phyloP scores from a whole-genome alignment of 2,888 invertebrate species.

The Xiphydria camelus region DNA sequence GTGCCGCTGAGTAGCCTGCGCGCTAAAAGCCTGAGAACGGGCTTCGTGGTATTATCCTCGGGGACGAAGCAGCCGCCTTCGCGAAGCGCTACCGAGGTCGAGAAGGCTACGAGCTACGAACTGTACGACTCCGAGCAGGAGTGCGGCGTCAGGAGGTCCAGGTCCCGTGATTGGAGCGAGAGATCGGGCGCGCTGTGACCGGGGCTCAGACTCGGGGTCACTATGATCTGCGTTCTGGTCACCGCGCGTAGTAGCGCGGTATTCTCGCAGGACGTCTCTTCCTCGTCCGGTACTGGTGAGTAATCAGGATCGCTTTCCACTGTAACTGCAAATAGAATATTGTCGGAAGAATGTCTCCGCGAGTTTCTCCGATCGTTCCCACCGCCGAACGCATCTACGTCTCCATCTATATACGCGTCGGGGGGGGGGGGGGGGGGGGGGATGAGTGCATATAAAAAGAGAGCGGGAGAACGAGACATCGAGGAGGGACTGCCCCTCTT shows the following conservation, averaged over 20 bases:
- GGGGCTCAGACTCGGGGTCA: slow-evolving; percentile 37
- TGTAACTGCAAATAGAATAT: slow-evolving; percentile 26
- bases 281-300: slow-evolving; percentile 45
- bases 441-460: no score
- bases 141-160: slow-evolving; percentile 30
- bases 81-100: neutral
- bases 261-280: slow-evolving; percentile 59
- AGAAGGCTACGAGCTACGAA: neutral
- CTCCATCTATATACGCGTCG: no score
- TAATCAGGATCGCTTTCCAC: slow-evolving; percentile 35
- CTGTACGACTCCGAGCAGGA: slow-evolving; percentile 26
- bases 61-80: no score
- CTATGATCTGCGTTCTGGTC: slow-evolving; percentile 47
- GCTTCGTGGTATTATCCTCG: no score
- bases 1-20: no score
- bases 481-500: no score
- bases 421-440: no score
- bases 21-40: no score
- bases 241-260: slow-evolving; percentile 62
- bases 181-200: slow-evolving; percentile 32
- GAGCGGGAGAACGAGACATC: no score
- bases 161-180: slow-evolving; percentile 23
- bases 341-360: slow-evolving; percentile 1
- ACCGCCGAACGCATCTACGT: no score
- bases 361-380: no score